Conservation (phyloP, 2,797 vertebrate species). For the Hoplostethus mediterraneus region DNA sequence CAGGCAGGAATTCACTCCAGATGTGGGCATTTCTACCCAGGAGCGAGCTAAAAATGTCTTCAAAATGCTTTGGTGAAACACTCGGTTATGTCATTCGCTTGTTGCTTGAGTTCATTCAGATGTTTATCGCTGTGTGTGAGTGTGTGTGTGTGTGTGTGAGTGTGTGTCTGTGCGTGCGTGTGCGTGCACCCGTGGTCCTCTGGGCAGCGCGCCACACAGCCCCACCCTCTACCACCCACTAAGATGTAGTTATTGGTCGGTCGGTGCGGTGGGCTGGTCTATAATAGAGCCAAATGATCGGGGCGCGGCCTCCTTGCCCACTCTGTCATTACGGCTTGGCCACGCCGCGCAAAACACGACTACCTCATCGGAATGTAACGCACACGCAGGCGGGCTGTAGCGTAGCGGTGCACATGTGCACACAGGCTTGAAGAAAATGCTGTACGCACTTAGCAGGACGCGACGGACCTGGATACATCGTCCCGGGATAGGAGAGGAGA, state of each 20-base stretch:
- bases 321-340: conserved; percentile 78
- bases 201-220: conserved; percentile 62
- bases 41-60: conserved; percentile 75
- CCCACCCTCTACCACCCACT: conserved; percentile 82
- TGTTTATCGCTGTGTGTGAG: conserved; percentile 36
- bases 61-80: conserved; percentile 69
- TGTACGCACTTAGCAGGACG: neutral
- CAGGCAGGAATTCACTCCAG: conserved; percentile 68
- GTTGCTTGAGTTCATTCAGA: conserved; percentile 70
- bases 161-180: conserved; percentile 28
- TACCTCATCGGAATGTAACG: conserved; percentile 74
- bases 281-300: conserved; percentile 77
- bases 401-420: neutral
- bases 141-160: conserved; percentile 30
- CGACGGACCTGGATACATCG: conserved; percentile 38
- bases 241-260: conserved; percentile 77
- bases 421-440: too few species aligned
- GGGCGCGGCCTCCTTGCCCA: conserved; percentile 70
- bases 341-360: conserved; percentile 59
- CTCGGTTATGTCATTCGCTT: conserved; percentile 78
- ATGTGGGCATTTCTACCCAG: conserved; percentile 64
- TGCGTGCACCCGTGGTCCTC: conserved; percentile 33
- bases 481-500: conserved; percentile 20
- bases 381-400: conserved; percentile 40
- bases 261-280: conserved; percentile 74